Evolutionary conservation across 1,140 invertebrate genomes (phyloP).

Genomic region (Lineus longissimus): DNA sequence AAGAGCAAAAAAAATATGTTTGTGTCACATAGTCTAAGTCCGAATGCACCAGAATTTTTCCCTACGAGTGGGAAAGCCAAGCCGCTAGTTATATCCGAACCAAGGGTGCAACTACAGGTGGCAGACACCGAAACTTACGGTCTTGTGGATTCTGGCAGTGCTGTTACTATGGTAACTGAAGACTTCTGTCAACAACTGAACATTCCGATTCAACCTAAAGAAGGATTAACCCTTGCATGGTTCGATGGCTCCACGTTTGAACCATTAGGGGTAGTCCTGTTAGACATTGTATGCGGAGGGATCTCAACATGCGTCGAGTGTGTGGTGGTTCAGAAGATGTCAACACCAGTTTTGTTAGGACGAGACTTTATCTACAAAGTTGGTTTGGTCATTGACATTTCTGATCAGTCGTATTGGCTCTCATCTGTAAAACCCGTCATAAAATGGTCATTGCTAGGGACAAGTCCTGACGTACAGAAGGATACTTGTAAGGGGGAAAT

Average conservation of each 20-base stretch:
- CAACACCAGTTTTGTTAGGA: neutral
- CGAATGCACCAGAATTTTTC: neutral
- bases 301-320: neutral
- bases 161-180: neutral
- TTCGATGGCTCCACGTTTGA: neutral
- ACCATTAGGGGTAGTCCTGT: neutral
- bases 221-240: neutral
- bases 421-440: neutral
- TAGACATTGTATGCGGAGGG: neutral
- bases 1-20: neutral
- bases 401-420: neutral
- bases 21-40: neutral
- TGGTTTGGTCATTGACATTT: neutral
- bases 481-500: no score
- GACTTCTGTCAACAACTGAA: neutral
- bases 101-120: neutral
- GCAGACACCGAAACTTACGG: neutral
- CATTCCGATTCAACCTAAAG: neutral
- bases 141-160: neutral
- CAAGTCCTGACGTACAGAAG: neutral
- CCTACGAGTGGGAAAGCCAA: neutral
- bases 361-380: slow-evolving; percentile 5
- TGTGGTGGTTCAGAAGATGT: neutral
- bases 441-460: neutral
- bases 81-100: neutral